These are phyloP conservation scores for Leistus spinibarbis DNA, from an alignment of 2,888 invertebrate species.

Conservation along the genomic window DNA sequence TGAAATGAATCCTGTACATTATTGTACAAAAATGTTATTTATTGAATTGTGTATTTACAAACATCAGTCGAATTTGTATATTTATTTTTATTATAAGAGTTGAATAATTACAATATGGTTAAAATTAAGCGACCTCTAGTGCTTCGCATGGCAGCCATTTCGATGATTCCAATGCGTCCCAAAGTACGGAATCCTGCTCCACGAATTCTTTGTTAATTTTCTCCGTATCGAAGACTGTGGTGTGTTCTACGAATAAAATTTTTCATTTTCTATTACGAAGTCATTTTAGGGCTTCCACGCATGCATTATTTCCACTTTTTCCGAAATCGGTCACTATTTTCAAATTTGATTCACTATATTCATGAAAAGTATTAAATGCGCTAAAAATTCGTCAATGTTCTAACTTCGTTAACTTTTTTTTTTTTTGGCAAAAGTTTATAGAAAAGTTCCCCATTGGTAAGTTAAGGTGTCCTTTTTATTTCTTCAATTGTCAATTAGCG, in stretches of 20 bases:
- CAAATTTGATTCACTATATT: too few species aligned
- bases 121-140: conserved; percentile 64
- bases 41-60: conserved; percentile 12
- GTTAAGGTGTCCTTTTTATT: too few species aligned
- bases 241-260: conserved; percentile 69
- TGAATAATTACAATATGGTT: background rate
- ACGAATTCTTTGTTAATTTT: conserved; percentile 77
- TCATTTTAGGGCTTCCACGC: too few species aligned
- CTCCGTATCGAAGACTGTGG: conserved; percentile 74
- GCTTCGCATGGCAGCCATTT: conserved; percentile 84
- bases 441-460: too few species aligned
- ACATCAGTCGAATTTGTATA: background rate
- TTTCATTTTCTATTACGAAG: too few species aligned
- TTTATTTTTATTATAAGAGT: background rate
- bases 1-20: background rate
- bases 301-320: too few species aligned
- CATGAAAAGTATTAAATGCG: too few species aligned
- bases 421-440: too few species aligned
- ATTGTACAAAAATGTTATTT: conserved; percentile 25
- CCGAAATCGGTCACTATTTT: too few species aligned
- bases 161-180: conserved; percentile 82
- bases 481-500: too few species aligned
- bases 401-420: too few species aligned
- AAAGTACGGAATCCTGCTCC: conserved; percentile 76
- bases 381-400: too few species aligned